Base-by-base conservation (phyloP, 2,797 vertebrate species). In the Mallotus villosus region DNA sequence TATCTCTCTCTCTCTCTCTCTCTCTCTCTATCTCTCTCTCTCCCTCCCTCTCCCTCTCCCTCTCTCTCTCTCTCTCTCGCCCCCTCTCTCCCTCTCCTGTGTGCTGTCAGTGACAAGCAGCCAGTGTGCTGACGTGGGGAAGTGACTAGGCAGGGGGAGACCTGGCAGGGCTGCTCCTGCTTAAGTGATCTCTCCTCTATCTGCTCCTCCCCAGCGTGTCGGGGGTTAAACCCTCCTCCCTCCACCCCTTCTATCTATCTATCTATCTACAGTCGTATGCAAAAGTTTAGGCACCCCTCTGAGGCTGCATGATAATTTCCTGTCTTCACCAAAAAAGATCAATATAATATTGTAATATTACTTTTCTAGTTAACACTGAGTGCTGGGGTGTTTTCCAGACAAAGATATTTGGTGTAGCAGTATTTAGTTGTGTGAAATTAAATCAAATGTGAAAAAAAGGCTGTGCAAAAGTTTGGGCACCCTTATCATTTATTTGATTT, bases 151-250 rank as follows among this genome's bases (percentile, higher is more conserved):
- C 69, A 55, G 61, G 53, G 75, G 14, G 78, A 76, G 75, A 77
- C 83, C 79, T 85, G 82, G 75, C 81, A 84, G 82, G 82, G 78
- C 70, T 41, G 67, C 81, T 74, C 53, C 81, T 79, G 79, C 81
- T 78, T 85, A 87, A 90, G 82, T 87, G 87, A 89, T 88, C 80
- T 67, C 73, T 85, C 78, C 84, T 89, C 86, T 84, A 90, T 90
- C 86, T 88, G 81, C 86, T 89, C 76, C 77, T 68, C 75, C 73
- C 57, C 75, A 81, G 24, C 55, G 65, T 70, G 2, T 53, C 76
- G 72, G 78, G 37, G 64, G 76, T 82, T 71, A 77, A 67, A 74
- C 73, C 41, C 22, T 63, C 55, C 24, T 37, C 37, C 55, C 34
- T n/a, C 25, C 49, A 19, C 29, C 62, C 24, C n/a, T 11, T 62